Evolutionary conservation across 2,113 vertebrate genomes (phyloP), one percentile per base, ranked within the genome.

Genomic region (Gorsachius goisagi): DNA sequence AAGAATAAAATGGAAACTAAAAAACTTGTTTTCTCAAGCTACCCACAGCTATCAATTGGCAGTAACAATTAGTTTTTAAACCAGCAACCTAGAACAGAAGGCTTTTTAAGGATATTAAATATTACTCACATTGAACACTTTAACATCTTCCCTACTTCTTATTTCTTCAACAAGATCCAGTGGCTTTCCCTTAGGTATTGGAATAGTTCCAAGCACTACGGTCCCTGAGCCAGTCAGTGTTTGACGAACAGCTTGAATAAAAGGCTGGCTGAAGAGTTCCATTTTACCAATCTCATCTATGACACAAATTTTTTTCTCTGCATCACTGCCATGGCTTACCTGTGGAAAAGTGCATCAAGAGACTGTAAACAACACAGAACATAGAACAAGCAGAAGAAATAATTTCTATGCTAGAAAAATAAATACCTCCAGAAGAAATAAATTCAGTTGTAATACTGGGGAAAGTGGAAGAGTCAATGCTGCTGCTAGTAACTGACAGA

Each of bases 231-330:
- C 67, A 37, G 98, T 97, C 85, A 99, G 96, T 0, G 76, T 97
- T 92, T 98, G 98, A 75, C 93, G 98, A 94, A 99, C 99, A 11
- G 98, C 98, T 30, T 97, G 98, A 95, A 99, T 98, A 96, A 99
- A 99, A 10, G 98, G 75, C 95, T 99, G 98, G 87, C 99, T 99
- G 97, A 99, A 99, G 78, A 99, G 99, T 72, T 99, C 99, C 99
- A 99, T 99, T 97, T 99, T 99, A 49, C 99, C 99, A 15, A 99
- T 98, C 97, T 99, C 99, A 41, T 99, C 99, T 7, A 99, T 98
- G 94, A 99, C 85, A 47, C 99, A 99, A 35, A 99, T 97, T 69
- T 92, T 98, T 88, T 91, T 98, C 75, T 95, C 92, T 35, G 94
- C 66, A n/a, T 91, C 94, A 3, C 78, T 80, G 24, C 85, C 67